Conservation (phyloP, 2,113 vertebrate genomes). For the Myotis brandtii region DNA sequence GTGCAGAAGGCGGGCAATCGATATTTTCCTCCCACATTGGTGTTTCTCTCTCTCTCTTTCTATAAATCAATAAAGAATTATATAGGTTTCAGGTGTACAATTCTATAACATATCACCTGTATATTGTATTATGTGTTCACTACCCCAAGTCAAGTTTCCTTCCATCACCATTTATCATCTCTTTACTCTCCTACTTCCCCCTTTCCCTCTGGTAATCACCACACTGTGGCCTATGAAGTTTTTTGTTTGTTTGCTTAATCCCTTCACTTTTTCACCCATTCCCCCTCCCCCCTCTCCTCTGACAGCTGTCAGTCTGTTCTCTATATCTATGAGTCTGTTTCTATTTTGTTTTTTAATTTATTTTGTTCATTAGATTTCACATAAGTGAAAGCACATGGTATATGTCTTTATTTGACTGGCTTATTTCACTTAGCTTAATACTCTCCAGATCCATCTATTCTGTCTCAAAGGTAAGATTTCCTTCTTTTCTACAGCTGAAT, state of each 20-base stretch:
- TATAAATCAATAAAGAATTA: background rate
- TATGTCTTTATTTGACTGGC: background rate
- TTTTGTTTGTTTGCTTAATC: background rate
- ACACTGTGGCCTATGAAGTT: background rate
- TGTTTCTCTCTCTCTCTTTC: no score
- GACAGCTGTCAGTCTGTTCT: background rate
- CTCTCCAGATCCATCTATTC: background rate
- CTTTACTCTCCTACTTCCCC: background rate
- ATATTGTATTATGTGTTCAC: background rate
- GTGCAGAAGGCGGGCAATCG: no score
- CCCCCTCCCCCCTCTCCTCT: background rate
- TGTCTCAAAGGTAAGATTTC: background rate
- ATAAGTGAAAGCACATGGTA: background rate
- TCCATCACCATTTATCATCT: background rate
- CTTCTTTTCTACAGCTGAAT: background rate
- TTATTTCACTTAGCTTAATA: background rate
- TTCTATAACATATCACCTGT: background rate
- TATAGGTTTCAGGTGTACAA: background rate
- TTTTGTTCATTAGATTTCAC: background rate
- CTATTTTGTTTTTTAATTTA: background rate
- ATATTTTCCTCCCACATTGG: no score
- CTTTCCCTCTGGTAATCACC: background rate
- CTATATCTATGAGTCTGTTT: background rate
- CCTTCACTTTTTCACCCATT: background rate
- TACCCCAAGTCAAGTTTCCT: background rate